Evolutionary conservation across 2,888 invertebrate species (phyloP), one percentile per base, ranked within the genome.

Genomic region (Dysmachus trigonus): DNA sequence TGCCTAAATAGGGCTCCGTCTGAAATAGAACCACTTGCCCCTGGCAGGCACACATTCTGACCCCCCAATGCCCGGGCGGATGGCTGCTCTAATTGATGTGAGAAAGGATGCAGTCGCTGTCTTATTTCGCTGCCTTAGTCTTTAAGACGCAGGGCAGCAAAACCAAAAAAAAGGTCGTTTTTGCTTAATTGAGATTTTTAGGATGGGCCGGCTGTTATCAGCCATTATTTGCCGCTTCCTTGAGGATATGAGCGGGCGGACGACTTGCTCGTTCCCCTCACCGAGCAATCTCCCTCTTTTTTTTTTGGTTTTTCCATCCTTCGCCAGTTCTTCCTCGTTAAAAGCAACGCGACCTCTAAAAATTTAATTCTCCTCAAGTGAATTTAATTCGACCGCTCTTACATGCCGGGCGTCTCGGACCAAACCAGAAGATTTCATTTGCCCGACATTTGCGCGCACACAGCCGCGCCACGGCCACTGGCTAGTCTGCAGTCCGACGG

Each of bases 61-160:
- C 51, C 79, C 51, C 79, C 51, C 47, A 13, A 79, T 18, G 15
- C 5, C n/a, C 73, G n/a, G 7, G 73, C 33, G 76, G 76, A 79
- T 47, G 27, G n/a, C 27, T 79, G 51, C 38, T 72, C 53, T 86
- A 85, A 87, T 86, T 87, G 87, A 87, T 87, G 87, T 87, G 87
- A 85, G 87, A 87, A 87, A 86, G 87, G 87, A 87, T 86, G 87
- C 85, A 31, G 30, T 84, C 84, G 84, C 38, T 22, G 84, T 86
- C 71, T 71, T 83, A 71, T 35, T 62, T 84, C 74, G 53, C 27
- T 33, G 5, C 31, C 41, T 27, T 81, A 27, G 22, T 81, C 72
- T 85, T 76, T 33, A 53, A 85, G 85, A 51, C 76, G 53, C 31
- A 51, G 10, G 5, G 22, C n/a, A 71, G n/a, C 33, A 51, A 79